Percentiles rank a stretch among this genome's conserved stretches.
Evolutionary conservation across 2,888 invertebrate species (phyloP).

Genomic region (Bedellia somnulentella): DNA sequence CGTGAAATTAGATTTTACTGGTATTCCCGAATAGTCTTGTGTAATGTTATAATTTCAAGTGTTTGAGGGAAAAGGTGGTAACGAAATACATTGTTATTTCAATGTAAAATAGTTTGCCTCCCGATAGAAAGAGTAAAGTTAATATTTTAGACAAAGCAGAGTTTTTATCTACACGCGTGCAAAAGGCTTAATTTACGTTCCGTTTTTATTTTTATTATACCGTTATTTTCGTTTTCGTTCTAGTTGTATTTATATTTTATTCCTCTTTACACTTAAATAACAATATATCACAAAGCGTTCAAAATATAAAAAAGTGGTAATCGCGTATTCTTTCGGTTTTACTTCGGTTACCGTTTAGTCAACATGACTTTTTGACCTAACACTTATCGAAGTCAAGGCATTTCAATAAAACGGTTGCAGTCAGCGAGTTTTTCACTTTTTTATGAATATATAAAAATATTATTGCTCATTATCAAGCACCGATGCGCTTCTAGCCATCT

Average conservation of each 20-base stretch:
- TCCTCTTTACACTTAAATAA: conserved; percentile 59
- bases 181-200: conserved; percentile 27
- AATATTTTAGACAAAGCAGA: conserved; percentile 21
- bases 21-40: no score
- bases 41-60: no score
- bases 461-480: conserved; percentile 60
- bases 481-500: conserved; percentile 57
- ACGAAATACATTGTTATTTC: conserved; percentile 54
- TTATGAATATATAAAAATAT: conserved; percentile 61
- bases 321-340: not conserved
- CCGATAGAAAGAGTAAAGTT: conserved; percentile 19
- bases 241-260: conserved; percentile 47
- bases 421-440: conserved; percentile 28
- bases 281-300: conserved; percentile 59
- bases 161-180: conserved; percentile 41
- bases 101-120: conserved; percentile 30
- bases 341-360: conserved; percentile 6
- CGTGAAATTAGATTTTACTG: conserved; percentile 7
- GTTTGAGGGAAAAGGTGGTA: not conserved
- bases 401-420: conserved; percentile 36
- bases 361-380: conserved; percentile 40
- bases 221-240: conserved; percentile 19
- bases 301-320: conserved; percentile 42
- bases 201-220: conserved; percentile 34
- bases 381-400: no score